phyloP scores from a whole-genome alignment of 2,888 invertebrate species.

The Nephrotoma flavescens region DNA sequence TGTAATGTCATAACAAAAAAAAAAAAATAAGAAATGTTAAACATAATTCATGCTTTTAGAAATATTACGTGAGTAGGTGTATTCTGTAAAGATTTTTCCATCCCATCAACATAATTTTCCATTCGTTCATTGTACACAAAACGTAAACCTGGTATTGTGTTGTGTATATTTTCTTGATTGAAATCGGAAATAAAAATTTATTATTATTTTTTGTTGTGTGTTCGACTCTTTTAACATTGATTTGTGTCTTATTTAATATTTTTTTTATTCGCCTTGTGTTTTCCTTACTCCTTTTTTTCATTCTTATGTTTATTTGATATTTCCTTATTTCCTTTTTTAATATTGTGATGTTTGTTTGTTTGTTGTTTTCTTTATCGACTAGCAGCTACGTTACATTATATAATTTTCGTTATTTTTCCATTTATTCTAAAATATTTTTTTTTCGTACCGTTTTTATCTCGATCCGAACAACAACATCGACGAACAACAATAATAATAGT shows the following conservation, averaged over 20 bases:
- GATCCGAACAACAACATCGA: background rate
- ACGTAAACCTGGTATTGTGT: background rate
- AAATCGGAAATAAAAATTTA: background rate
- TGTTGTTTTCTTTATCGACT: background rate
- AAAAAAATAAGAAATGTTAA: background rate
- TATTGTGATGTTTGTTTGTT: background rate
- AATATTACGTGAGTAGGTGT: background rate
- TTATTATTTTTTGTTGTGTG: background rate
- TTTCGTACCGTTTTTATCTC: background rate
- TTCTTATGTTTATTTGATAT: background rate
- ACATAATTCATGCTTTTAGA: background rate
- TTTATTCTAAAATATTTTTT: background rate
- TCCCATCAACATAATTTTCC: background rate
- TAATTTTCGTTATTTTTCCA: background rate
- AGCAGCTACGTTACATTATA: background rate
- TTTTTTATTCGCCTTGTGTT: background rate
- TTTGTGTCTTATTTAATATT: background rate
- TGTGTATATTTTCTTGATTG: background rate
- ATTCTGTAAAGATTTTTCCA: background rate
- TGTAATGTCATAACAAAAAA: background rate
- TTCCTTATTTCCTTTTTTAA: background rate
- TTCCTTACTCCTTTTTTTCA: background rate
- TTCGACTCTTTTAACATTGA: background rate
- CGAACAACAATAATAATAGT: background rate
- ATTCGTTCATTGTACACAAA: background rate